Evolutionary conservation across 1,140 invertebrate species (phyloP).

Genomic region (Rhizoglyphus robini): DNA sequence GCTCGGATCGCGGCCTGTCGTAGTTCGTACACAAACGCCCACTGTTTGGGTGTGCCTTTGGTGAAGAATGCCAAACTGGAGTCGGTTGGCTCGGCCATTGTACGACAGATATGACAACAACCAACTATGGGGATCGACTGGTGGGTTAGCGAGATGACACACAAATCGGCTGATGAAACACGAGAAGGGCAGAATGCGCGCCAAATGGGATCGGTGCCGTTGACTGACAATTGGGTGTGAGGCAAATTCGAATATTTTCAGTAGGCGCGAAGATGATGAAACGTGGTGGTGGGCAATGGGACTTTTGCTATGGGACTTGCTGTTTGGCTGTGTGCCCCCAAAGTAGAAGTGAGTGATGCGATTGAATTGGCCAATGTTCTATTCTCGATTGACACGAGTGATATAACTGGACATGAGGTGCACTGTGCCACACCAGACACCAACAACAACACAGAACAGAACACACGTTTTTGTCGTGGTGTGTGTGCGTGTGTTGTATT

Average conservation of each 20-base stretch:
- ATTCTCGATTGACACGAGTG: no score
- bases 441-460: background rate
- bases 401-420: no score
- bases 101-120: no score
- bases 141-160: no score
- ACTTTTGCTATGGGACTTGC: no score
- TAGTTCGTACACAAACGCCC: constrained; percentile 69
- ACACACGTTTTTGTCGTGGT: background rate
- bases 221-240: background rate
- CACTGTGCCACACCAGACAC: background rate
- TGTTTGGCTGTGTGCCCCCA: no score
- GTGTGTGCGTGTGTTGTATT: background rate
- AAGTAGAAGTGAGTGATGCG: no score
- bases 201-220: background rate
- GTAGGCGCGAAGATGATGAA: background rate
- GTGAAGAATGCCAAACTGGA: constrained; percentile 51
- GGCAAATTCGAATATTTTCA: background rate
- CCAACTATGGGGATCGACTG: no score
- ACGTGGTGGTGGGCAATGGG: no score
- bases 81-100: constrained; percentile 27
- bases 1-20: constrained; percentile 71
- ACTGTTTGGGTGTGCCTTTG: constrained; percentile 67
- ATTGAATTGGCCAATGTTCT: no score
- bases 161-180: no score
- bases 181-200: no score